Evolutionary conservation across 2,797 vertebrate genomes (phyloP).

Genomic region (Melanotaenia pygmaea): DNA sequence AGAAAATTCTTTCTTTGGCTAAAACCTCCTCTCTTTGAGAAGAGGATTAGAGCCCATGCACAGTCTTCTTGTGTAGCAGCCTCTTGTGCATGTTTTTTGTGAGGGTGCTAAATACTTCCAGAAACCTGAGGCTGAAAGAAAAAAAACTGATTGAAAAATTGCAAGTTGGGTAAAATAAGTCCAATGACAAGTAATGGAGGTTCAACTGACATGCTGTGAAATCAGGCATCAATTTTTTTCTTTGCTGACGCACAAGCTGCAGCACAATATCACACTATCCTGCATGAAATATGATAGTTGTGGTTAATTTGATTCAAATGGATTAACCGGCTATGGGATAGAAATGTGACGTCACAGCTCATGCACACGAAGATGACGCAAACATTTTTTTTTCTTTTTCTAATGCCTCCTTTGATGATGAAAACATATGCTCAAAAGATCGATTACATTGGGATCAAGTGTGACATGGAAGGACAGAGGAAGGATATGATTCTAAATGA

Average conservation of each 20-base stretch:
- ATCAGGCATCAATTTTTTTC: constrained; percentile 18
- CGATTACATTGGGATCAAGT: not conserved
- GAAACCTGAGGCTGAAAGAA: constrained; percentile 27
- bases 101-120: constrained; percentile 55
- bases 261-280: constrained; percentile 14
- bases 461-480: not conserved
- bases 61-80: constrained; percentile 11
- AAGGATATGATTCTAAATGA: not conserved
- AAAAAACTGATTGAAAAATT: constrained; percentile 28
- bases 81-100: not conserved
- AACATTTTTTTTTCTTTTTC: constrained; percentile 25
- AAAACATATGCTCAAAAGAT: constrained; percentile 8
- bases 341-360: constrained; percentile 43
- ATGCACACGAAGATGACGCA: constrained; percentile 51
- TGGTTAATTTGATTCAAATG: constrained; percentile 7
- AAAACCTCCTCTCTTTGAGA: constrained; percentile 57
- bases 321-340: constrained; percentile 29
- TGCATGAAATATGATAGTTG: constrained; percentile 5
- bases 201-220: constrained; percentile 22
- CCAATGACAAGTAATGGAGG: constrained; percentile 26
- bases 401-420: constrained; percentile 12
- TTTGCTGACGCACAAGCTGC: constrained; percentile 19
- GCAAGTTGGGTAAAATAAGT: constrained; percentile 16
- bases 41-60: constrained; percentile 58
- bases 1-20: constrained; percentile 56